Evolutionary conservation across 2,113 vertebrate genomes (phyloP), one percentile per base, ranked within the genome.

Genomic region (Indri indri): DNA sequence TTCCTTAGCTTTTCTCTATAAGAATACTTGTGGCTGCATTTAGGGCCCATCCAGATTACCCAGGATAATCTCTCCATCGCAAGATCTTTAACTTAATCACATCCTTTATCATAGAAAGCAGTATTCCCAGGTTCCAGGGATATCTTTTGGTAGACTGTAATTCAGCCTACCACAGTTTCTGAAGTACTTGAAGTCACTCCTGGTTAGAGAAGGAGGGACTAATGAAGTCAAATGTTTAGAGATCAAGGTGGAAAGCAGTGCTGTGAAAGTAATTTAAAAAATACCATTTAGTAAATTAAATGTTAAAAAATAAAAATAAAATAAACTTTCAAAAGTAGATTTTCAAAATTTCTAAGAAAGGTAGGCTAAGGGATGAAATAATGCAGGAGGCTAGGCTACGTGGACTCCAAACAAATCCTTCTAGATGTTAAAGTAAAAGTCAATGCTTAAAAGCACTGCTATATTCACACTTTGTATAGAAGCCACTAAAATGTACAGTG

Each of bases 341-440:
- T 92, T 94, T 95, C 61, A 95, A 71, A 52, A 96, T 79, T 82
- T 82, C 61, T 71, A 57, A 22, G 22, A 92, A 17, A 83, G 59
- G 22, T 63, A 63, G 25, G 59, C 3, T 63, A 63, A 63, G 18
- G 54, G 18, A 57, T 57, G 54, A 57, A 57, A 57, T 20, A 57
- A 7, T 57, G 6, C 18, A 57, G 50, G 66, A 93, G 37, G 27
- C 27, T 63, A 63, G 14, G 63, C 18, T 79, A 37, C 65, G 18
- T 12, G 40, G 61, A 52, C 68, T 73, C 90, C 47, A 84, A 12
- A 77, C 34, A 42, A 52, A 54, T 79, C 54, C 71, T 40, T 88
- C 52, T 32, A 47, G 88, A 85, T 23, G 52, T 37, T 25, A n/a
- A 74, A 68, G 57, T 47, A 20, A 61, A 59, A 68, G 57, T 47